Conservation (phyloP, 2,888 invertebrate genomes). For the Palloptera scutellata region DNA sequence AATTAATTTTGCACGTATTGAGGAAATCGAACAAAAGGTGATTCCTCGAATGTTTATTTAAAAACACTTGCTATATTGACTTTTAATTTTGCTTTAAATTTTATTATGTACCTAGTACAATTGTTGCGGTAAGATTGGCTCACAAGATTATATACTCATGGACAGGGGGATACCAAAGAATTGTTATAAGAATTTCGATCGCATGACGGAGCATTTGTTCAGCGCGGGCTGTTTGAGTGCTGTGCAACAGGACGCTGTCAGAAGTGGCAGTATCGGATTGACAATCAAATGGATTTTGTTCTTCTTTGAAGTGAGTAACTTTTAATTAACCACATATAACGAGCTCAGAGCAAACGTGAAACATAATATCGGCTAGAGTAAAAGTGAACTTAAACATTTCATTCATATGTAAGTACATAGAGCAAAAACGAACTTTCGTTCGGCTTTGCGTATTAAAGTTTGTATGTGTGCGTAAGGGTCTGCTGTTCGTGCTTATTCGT, state of each 20-base stretch:
- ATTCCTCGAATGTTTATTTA: background rate
- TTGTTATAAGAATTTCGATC: slow-evolving; percentile 46
- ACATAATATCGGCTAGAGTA: background rate
- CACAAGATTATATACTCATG: slow-evolving; percentile 51
- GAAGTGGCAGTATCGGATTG: slow-evolving; percentile 51
- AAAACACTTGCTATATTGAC: background rate
- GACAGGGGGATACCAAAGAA: slow-evolving; percentile 48
- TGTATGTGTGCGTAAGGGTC: no score
- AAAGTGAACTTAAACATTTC: no score
- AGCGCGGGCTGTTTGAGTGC: slow-evolving; percentile 47
- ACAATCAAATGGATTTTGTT: slow-evolving; percentile 55
- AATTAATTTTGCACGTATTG: slow-evolving; percentile 43
- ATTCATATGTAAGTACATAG: no score
- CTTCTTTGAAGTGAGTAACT: slow-evolving; percentile 50
- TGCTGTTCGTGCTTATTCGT: no score
- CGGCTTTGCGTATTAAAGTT: no score
- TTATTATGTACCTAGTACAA: slow-evolving; percentile 46
- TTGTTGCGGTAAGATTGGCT: slow-evolving; percentile 57
- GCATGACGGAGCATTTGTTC: slow-evolving; percentile 42
- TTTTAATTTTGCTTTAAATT: slow-evolving; percentile 19
- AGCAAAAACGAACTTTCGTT: no score
- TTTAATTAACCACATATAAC: background rate
- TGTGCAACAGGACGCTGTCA: slow-evolving; percentile 48
- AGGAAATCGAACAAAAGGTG: slow-evolving; percentile 49
- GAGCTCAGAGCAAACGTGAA: no score